Conservation (phyloP, 2,888 invertebrate species). For the Tanaodytes sp. region DNA sequence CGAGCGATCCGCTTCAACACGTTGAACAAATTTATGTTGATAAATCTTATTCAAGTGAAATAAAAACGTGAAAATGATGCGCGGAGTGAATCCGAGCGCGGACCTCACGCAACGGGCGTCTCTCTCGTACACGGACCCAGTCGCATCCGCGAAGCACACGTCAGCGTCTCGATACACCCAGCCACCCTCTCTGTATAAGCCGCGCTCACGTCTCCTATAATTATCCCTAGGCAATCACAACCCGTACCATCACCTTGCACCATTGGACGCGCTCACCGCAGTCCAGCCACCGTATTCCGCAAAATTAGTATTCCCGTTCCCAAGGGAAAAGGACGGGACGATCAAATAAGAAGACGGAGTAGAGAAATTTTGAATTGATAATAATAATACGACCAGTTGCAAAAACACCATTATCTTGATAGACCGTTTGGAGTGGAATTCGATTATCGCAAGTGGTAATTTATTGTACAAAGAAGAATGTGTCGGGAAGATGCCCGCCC, state of each 20-base stretch:
- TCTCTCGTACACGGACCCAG: too few species aligned
- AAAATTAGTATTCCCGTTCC: slow-evolving; percentile 73
- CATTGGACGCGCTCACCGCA: slow-evolving; percentile 70
- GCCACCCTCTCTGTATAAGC: slow-evolving; percentile 55
- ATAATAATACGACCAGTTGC: too few species aligned
- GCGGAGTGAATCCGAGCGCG: slow-evolving; percentile 44
- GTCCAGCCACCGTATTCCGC: slow-evolving; percentile 73
- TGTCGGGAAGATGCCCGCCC: too few species aligned
- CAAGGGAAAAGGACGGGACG: slow-evolving; percentile 61
- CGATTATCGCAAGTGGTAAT: slow-evolving; percentile 25
- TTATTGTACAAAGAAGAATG: slow-evolving; percentile 15
- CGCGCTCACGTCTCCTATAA: slow-evolving; percentile 67
- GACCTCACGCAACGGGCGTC: slow-evolving; percentile 47
- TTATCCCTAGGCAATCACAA: slow-evolving; percentile 72
- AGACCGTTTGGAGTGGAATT: slow-evolving; percentile 7
- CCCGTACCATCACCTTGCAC: slow-evolving; percentile 67
- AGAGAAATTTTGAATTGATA: too few species aligned
- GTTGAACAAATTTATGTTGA: too few species aligned
- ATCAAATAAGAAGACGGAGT: too few species aligned
- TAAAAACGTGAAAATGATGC: slow-evolving; percentile 45
- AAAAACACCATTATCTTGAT: slow-evolving; percentile 28
- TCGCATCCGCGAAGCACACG: too few species aligned
- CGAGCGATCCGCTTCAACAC: too few species aligned
- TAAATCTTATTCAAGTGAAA: slow-evolving; percentile 37
- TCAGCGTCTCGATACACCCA: slow-evolving; percentile 48